Evolutionary conservation across 2,888 invertebrate genomes (phyloP), one percentile per base, ranked within the genome.

Genomic region (Antitype chi): DNA sequence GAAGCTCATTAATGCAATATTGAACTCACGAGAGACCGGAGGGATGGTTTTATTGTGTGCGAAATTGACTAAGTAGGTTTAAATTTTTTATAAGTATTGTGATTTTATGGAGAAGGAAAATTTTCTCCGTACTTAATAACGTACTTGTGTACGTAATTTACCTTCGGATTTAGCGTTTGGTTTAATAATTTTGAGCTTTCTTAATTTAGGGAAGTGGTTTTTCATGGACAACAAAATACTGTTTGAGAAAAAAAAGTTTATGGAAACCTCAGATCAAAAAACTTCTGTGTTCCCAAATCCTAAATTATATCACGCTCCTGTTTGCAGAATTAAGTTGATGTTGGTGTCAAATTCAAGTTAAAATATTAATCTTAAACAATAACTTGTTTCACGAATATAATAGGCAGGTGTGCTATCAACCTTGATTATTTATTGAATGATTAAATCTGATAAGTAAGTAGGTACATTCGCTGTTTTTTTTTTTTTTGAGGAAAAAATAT

Each of bases 1-100:
- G 88, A 88, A 92, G 91, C 94, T 94, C 93, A 95, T 95, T 96
- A 95, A 95, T 95, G 95, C 94, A 95, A 96, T 95, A 95, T 94
- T 94, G 95, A 93, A 94, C 92, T 93, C 91, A 90, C 88, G 90
- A 90, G 91, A 89, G 90, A 89, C 85, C 85, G 86, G 85, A 87
- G 93, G 93, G 94, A 93, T 91, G 92, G 89, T 91, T 94, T 94
- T 94, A 95, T 95, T 95, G 94, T 95, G 94, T 94, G 94, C 93
- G 90, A 94, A 94, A 94, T 88, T 83, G 94, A 95, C 93, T 93
- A 93, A 94, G 93, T 92, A 89, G 87, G 89, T 87, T 90, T 90
- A 81, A 88, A 89, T 85, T 82, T 88, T 88, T 85, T 82, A 71
- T 76, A 38, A 38, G 38, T 38, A 77, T 84, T 64, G 76, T 81